These are phyloP conservation scores for Maniola jurtina DNA, from an alignment of 1,140 invertebrate genomes.

Conservation along the genomic window DNA sequence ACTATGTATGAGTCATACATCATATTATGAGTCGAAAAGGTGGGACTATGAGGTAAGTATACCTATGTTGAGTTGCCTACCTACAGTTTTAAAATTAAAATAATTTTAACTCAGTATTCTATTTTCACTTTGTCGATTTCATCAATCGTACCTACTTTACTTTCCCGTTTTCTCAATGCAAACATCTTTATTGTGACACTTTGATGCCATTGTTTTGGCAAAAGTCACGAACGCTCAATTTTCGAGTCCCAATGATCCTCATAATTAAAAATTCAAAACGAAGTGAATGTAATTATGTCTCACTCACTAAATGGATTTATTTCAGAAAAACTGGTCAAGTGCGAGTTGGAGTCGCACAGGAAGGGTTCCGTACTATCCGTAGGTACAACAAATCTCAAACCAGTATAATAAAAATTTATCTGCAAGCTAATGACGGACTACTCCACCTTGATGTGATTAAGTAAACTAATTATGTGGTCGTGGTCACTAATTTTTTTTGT, in stretches of 20 bases:
- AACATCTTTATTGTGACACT: constrained; percentile 44
- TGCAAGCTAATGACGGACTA: too few relatives aligned
- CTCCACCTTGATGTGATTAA: too few relatives aligned
- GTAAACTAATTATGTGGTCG: too few relatives aligned
- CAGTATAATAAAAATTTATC: too few relatives aligned
- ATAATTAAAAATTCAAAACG: constrained; percentile 52
- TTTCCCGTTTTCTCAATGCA: constrained; percentile 37
- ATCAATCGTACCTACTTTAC: constrained; percentile 27
- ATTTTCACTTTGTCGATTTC: constrained; percentile 18
- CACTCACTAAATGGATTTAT: background rate
- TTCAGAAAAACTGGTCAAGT: background rate
- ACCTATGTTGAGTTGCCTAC: too few relatives aligned
- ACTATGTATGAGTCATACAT: too few relatives aligned
- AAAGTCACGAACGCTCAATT: constrained; percentile 65
- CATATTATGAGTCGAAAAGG: too few relatives aligned
- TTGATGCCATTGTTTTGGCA: constrained; percentile 66
- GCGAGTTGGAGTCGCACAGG: too few relatives aligned
- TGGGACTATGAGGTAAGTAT: too few relatives aligned
- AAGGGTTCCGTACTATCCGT: too few relatives aligned
- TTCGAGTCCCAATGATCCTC: constrained; percentile 32
- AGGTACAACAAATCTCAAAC: too few relatives aligned
- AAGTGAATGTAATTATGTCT: constrained; percentile 20
- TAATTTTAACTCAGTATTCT: background rate
- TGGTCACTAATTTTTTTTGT: too few relatives aligned
- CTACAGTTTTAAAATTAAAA: background rate